Conservation (phyloP, 1,140 invertebrate genomes). For the Lucilia cuprina region DNA sequence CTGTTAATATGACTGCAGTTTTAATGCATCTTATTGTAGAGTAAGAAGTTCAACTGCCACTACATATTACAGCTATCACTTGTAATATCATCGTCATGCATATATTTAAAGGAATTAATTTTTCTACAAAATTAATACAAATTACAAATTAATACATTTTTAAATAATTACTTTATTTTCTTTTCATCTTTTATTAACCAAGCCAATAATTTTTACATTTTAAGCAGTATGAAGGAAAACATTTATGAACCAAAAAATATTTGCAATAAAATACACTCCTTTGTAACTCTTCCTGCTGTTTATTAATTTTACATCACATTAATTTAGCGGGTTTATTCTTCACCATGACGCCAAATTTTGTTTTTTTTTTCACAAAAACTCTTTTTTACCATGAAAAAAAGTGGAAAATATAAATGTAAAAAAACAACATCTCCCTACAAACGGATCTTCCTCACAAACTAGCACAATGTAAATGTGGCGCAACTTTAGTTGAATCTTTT, state of each 20-base stretch:
- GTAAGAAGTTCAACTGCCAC: background rate
- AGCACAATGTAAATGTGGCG: background rate
- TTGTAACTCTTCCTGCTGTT: background rate
- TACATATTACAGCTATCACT: background rate
- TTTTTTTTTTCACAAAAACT: background rate
- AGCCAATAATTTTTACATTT: too few species aligned
- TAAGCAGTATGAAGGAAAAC: too few species aligned
- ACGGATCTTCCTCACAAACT: background rate
- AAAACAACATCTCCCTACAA: background rate
- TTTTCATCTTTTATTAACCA: background rate
- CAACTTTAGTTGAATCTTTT: background rate
- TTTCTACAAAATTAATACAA: background rate
- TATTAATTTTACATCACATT: constrained; percentile 3
- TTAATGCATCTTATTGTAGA: background rate
- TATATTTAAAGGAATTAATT: background rate
- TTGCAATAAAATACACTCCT: background rate
- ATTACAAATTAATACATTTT: background rate
- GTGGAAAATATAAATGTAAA: background rate
- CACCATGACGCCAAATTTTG: background rate
- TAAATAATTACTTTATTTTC: too few species aligned
- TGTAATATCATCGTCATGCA: background rate
- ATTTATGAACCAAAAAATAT: background rate
- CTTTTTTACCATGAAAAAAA: background rate
- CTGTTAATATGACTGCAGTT: background rate
- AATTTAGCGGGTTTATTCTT: constrained; percentile 11